Base-by-base conservation (phyloP, 2,888 invertebrate genomes). In the Eutolmus rufibarbis region DNA sequence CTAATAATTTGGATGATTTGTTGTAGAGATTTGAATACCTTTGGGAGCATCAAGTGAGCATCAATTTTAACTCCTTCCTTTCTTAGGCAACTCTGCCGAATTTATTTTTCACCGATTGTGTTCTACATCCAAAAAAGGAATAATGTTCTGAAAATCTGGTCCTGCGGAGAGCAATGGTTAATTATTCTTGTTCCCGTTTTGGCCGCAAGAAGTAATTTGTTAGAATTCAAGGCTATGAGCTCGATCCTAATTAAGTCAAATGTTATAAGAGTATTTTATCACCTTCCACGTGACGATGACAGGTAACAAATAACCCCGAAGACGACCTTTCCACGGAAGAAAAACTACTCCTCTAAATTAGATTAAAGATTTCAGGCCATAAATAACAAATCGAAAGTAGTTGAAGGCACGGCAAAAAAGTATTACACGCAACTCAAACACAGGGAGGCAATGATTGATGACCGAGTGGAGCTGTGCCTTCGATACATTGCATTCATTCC, bases 231-330 rank as follows among this genome's bases (percentile, higher is more conserved):
- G 82, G 56, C 57, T 57, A n/a, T n/a, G 37, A n/a, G 40, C 40
- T 57, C 66, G 14, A 82, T 82, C 57, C 82, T 82, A 82, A 82
- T 82, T 82, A 82, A 82, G 82, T 82, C 82, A 82, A 82, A 82
- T 82, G 66, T 66, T 66, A 57, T 82, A 57, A 66, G 82, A 82
- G 82, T 66, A 82, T 82, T 82, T 66, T 82, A 82, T 82, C 82
- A 82, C 82, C 82, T 82, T 82, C 82, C 82, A 82, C 66, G 66
- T 82, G 82, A 82, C 82, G 82, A 82, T 82, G 82, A 82, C 82
- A 82, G 82, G 82, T 82, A 82, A 82, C 82, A 82, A 82, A 82
- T 82, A 82, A 66, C 66, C 37, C 9, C 16, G 40, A 19, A 31
- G 57, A 34, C 23, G 57, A 57, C 82, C 57, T 82, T 57, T 28